Evolutionary conservation across 2,113 vertebrate genomes (phyloP), one percentile per base, ranked within the genome.

Genomic region (Crocuta crocuta): DNA sequence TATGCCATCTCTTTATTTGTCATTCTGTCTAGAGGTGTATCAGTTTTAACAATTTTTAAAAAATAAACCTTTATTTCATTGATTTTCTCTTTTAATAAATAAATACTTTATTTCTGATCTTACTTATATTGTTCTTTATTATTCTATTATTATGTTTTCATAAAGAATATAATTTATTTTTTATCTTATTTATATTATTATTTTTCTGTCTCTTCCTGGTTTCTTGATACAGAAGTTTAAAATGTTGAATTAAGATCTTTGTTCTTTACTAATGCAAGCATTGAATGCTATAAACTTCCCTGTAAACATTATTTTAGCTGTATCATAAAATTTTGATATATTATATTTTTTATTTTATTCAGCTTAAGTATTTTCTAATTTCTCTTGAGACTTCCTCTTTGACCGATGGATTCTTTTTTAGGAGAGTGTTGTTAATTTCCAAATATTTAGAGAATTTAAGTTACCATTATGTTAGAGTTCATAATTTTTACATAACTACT

Each of bases 351-450:
- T 39, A 80, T 84, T 94, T 85, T 89, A 92, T 24, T 88, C 33
- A 39, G 8, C 43, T 70, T 48, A 43, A 45, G 55, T 84, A 45
- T 63, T 91, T 79, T 68, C 55, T 83, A n/a, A 43, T 61, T 94
- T 94, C 79, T 50, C 66, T 85, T 74, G 89, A 96, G 73, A 90
- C 50, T 87, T 86, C 43, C 73, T 53, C 39, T 92, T 94, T 91
- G 61, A 78, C 50, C 65, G n/a, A 23, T 31, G 61, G 55, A 45
- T 26, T 66, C 21, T 73, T 85, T 83, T 93, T 86, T 17, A 17
- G 8, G 84, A 55, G 31, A 24, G 1, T 76, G 7, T 80, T 78
- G 80, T 82, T 61, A 48, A 89, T 45, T 96, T 89, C 48, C 66
- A 95, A 95, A 43, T 86, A 87, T 90, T 74, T 79, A 33, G 66